These are phyloP conservation scores for Aplidium turbinatum DNA, from an alignment of 23 tunicate species.

Conservation along the genomic window DNA sequence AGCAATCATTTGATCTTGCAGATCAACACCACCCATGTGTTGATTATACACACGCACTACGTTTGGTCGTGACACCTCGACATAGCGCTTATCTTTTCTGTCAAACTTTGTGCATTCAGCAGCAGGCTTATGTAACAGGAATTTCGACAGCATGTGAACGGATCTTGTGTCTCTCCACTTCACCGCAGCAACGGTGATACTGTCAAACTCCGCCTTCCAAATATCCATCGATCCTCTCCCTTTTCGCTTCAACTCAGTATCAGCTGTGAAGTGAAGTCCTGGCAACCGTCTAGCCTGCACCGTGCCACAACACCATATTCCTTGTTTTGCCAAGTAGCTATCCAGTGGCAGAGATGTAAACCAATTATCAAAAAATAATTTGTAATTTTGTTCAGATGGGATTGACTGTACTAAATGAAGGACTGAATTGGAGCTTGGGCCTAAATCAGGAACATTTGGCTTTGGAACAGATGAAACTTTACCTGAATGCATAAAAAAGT, in stretches of 20 bases:
- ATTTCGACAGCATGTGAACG: slow-evolving; percentile 2
- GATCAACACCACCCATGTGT: slow-evolving; percentile 22
- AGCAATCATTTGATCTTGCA: slow-evolving; percentile 11
- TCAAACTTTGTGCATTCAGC: not conserved
- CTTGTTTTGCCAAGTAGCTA: not conserved
- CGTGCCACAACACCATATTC: slow-evolving; percentile 9
- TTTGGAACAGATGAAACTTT: slow-evolving; percentile 7
- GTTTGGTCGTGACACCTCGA: not conserved
- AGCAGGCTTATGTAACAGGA: not conserved
- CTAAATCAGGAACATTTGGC: slow-evolving; percentile 17
- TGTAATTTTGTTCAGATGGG: slow-evolving; percentile 7
- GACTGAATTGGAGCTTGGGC: slow-evolving; percentile 12
- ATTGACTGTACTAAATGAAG: slow-evolving; percentile 13
- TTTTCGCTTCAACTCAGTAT: not conserved
- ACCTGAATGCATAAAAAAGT: slow-evolving; percentile 4
- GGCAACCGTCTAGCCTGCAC: slow-evolving; percentile 5
- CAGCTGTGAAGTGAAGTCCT: not conserved
- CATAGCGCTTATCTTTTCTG: not conserved
- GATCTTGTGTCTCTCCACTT: slow-evolving; percentile 14
- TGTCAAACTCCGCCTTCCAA: not conserved
- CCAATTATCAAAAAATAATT: slow-evolving; percentile 31
- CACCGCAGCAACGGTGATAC: not conserved
- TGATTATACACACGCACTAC: slow-evolving; percentile 1
- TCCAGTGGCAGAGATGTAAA: slow-evolving; percentile 16
- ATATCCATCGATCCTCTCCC: slow-evolving; percentile 15